phyloP scores from a whole-genome alignment of 2,797 vertebrate genomes.

The Dallia pectoralis region DNA sequence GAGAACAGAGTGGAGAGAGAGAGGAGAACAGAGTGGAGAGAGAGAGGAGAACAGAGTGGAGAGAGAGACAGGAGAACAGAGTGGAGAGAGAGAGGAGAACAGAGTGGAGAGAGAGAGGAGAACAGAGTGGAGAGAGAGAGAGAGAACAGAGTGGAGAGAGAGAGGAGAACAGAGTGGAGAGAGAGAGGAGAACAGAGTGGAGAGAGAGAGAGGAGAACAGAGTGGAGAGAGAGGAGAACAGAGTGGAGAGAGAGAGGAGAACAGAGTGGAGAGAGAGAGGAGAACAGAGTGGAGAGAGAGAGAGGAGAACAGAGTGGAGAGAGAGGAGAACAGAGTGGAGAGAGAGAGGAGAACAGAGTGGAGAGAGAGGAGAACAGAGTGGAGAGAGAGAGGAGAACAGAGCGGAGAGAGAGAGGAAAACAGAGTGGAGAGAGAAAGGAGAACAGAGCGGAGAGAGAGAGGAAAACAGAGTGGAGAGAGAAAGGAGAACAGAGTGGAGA shows the following conservation, averaged over 20 bases:
- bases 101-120: slow-evolving; percentile 11
- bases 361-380: no score
- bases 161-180: slow-evolving; percentile 3
- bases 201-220: slow-evolving; percentile 8
- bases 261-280: slow-evolving; percentile 10
- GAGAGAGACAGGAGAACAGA: no score
- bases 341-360: slow-evolving; percentile 5
- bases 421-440: slow-evolving; percentile 10
- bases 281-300: slow-evolving; percentile 3
- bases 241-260: slow-evolving; percentile 10
- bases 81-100: slow-evolving; percentile 7
- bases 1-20: slow-evolving; percentile 13
- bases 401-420: no score
- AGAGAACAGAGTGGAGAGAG: slow-evolving; percentile 11
- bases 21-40: slow-evolving; percentile 3
- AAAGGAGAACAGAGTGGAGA: neutral
- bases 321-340: no score
- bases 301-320: neutral
- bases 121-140: neutral
- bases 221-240: no score
- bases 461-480: slow-evolving; percentile 11
- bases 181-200: slow-evolving; percentile 6
- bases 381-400: slow-evolving; percentile 8
- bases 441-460: neutral
- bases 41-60: slow-evolving; percentile 4